These are phyloP conservation scores for Megaceryle alcyon DNA, from an alignment of 2,797 vertebrate genomes.

Conservation along the genomic window DNA sequence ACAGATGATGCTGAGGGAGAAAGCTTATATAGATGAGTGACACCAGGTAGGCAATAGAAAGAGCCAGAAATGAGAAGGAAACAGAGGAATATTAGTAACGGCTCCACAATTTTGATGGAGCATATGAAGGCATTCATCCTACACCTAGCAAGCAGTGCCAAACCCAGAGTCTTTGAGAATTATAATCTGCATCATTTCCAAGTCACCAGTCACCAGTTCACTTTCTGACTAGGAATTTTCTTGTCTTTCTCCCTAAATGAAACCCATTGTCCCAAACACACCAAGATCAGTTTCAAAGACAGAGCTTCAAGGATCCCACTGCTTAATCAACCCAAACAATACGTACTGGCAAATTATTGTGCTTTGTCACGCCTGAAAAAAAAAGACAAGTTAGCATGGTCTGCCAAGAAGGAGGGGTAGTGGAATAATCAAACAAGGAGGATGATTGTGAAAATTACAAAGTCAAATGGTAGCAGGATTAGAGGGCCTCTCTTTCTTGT, in stretches of 20 bases:
- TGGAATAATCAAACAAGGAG: conserved; percentile 73
- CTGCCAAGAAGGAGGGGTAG: conserved; percentile 51
- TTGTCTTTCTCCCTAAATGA: neutral
- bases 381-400: conserved; percentile 20
- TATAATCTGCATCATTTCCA: neutral
- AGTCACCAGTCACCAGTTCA: neutral
- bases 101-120: neutral
- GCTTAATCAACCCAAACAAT: conserved; percentile 77
- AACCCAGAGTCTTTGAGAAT: neutral
- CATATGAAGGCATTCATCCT: neutral
- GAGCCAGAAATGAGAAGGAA: neutral
- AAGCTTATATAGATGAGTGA: neutral
- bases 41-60: neutral
- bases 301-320: conserved; percentile 54
- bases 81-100: neutral
- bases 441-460: conserved; percentile 68
- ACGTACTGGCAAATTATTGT: conserved; percentile 71
- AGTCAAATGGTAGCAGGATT: conserved; percentile 47
- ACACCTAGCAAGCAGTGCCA: neutral
- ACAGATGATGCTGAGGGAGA: neutral
- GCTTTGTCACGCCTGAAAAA: conserved; percentile 57
- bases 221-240: conserved; percentile 3
- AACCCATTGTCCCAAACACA: conserved; percentile 62
- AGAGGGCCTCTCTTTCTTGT: conserved; percentile 28
- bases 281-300: conserved; percentile 73